Evolutionary conservation across 2,888 invertebrate genomes (phyloP), one percentile per base, ranked within the genome.

Genomic region (Merodon equestris): DNA sequence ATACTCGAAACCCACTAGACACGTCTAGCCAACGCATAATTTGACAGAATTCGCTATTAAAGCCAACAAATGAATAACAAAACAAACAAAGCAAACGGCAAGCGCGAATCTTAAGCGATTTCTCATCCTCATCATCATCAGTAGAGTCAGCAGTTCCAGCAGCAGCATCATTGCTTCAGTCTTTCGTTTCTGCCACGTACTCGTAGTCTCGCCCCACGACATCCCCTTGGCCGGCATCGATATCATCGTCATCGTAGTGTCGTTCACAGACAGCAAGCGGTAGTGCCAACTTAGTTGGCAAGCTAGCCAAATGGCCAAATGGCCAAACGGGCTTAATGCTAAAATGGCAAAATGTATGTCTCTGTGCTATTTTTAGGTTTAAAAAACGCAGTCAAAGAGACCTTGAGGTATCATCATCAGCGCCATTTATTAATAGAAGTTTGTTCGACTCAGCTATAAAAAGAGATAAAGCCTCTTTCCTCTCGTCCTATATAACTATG

Each of bases 401-500:
- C 77, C 73, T 68, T 73, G 61, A 63, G 73, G 73, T 77, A 77
- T 73, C 72, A 77, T 73, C 72, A 77, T 77, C 77, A 77, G 77
- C 67, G 77, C 77, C 77, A 73, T 77, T 77, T 77, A 77, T 77
- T 77, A 77, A 77, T 77, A 77, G 77, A 77, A 77, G 61, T 61
- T 71, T 64, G 58, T 42, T 14, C 58, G 67, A 67, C 64, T 45
- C 44, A 40, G 14, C 54, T 38, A 56, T 45, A 50, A 27, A 13
- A 27, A 27, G 27, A 27, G 27, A 27, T 27, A 27, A 27, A 27
- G 27, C 27, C 27, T 27, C n/a, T 18, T 19, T 19, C 48, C n/a
- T 5, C 12, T 48, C 5, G 14, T 3, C 18, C 10, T n/a, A n/a
- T n/a, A n/a, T n/a, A n/a, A n/a, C n/a, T n/a, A n/a, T n/a, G n/a